These are phyloP conservation scores for Trachelipus rathkii DNA, from an alignment of 1,140 invertebrate genomes.

Conservation along the genomic window DNA sequence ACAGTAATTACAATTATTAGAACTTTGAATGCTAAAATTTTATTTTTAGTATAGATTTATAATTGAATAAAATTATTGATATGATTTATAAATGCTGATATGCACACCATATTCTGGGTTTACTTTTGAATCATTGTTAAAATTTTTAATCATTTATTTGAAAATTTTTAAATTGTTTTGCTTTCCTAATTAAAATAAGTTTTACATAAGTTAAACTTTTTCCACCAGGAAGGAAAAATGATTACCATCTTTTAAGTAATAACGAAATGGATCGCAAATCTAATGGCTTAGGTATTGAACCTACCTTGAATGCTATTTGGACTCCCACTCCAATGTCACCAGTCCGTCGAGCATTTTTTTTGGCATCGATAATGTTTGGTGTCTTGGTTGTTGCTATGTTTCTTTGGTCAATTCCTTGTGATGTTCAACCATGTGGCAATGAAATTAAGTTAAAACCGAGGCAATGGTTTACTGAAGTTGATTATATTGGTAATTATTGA, in stretches of 20 bases:
- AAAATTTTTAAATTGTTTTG: neutral
- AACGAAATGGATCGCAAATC: constrained; percentile 35
- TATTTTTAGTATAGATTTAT: neutral
- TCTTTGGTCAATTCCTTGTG: constrained; percentile 34
- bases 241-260: constrained; percentile 34
- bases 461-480: constrained; percentile 33
- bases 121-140: neutral
- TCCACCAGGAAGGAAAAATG: constrained; percentile 19
- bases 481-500: constrained; percentile 31
- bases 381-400: constrained; percentile 37
- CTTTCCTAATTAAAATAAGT: neutral
- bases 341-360: constrained; percentile 33
- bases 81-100: no score
- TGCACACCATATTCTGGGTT: no score
- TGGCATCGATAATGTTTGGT: constrained; percentile 36
- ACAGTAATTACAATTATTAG: neutral
- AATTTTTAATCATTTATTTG: neutral
- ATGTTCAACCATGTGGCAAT: constrained; percentile 36
- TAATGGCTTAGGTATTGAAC: constrained; percentile 20
- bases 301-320: constrained; percentile 35
- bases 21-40: neutral
- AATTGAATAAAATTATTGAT: neutral
- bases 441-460: constrained; percentile 28
- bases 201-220: neutral
- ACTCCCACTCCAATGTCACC: constrained; percentile 38